Percentiles rank a stretch among this genome's conserved stretches.
Conservation (phyloP, 1,140 invertebrate species). For the Helicoverpa armigera region DNA sequence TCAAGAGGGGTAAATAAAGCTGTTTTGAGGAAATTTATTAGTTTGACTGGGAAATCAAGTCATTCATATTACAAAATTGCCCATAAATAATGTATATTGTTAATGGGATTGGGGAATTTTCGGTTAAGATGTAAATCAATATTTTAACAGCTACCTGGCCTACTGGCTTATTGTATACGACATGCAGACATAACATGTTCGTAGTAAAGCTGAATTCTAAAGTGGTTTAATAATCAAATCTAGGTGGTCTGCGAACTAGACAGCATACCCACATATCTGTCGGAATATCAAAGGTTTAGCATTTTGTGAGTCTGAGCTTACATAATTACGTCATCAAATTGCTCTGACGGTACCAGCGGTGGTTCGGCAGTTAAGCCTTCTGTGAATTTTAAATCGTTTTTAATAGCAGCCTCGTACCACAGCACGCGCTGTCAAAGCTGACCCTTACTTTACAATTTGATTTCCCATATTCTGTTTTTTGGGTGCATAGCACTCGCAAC, state of each 20-base stretch:
- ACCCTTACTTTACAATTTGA: slow-evolving; percentile 70
- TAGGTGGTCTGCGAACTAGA: slow-evolving; percentile 1
- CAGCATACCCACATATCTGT: slow-evolving; percentile 35
- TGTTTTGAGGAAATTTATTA: slow-evolving; percentile 38
- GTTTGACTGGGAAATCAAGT: neutral
- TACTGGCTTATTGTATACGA: no score
- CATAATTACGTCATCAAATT: slow-evolving; percentile 79
- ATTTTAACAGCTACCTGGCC: no score
- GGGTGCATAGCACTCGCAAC: slow-evolving; percentile 7
- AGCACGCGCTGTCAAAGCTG: slow-evolving; percentile 69
- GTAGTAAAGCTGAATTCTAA: slow-evolving; percentile 2
- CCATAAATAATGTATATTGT: no score
- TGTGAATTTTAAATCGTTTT: slow-evolving; percentile 85
- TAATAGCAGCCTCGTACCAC: slow-evolving; percentile 71
- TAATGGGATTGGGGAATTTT: no score
- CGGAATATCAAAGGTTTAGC: slow-evolving; percentile 64
- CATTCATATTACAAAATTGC: neutral
- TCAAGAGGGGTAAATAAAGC: slow-evolving; percentile 52
- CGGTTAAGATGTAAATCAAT: no score
- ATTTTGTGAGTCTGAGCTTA: slow-evolving; percentile 68
- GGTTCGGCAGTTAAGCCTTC: slow-evolving; percentile 74
- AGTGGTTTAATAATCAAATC: neutral
- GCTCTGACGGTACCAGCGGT: slow-evolving; percentile 69
- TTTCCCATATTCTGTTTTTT: slow-evolving; percentile 59
- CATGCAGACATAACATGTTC: no score